These are phyloP conservation scores for Synanthedon tipuliformis DNA, from an alignment of 2,888 invertebrate genomes.

Conservation along the genomic window DNA sequence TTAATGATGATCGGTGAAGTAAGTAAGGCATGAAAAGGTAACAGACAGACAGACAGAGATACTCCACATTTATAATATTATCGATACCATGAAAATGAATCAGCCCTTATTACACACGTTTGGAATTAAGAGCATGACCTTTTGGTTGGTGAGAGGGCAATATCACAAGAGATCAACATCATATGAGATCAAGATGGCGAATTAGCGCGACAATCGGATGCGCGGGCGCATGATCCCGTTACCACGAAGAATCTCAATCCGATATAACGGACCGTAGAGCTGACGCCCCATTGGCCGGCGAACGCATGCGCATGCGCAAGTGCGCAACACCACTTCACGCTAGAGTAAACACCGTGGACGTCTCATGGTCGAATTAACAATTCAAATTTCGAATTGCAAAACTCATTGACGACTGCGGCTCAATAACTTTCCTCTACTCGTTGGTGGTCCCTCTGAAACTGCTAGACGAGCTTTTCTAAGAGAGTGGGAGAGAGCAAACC, in stretches of 20 bases:
- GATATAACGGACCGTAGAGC: constrained; percentile 22
- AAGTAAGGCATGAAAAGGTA: too few relatives aligned
- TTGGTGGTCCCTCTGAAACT: neutral
- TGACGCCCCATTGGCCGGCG: constrained; percentile 19
- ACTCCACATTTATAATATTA: too few relatives aligned
- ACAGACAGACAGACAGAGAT: too few relatives aligned
- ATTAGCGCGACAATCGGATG: constrained; percentile 9
- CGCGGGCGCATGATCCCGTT: constrained; percentile 32
- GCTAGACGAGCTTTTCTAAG: too few relatives aligned
- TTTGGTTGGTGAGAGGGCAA: too few relatives aligned
- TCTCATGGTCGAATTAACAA: constrained; percentile 9
- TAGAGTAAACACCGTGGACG: constrained; percentile 9
- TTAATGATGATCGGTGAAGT: too few relatives aligned
- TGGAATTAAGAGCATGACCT: too few relatives aligned
- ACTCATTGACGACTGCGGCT: neutral
- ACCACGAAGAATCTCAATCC: constrained; percentile 36
- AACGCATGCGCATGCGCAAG: neutral
- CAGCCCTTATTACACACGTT: too few relatives aligned
- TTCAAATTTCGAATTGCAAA: constrained; percentile 7
- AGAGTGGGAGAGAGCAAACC: too few relatives aligned
- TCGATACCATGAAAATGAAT: too few relatives aligned
- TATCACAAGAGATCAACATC: neutral
- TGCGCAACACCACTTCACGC: constrained; percentile 8
- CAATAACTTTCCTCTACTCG: neutral
- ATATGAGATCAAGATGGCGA: constrained; percentile 6